These are phyloP conservation scores for Chaitophorus viminalis DNA, from an alignment of 2,888 invertebrate genomes.

Conservation along the genomic window DNA sequence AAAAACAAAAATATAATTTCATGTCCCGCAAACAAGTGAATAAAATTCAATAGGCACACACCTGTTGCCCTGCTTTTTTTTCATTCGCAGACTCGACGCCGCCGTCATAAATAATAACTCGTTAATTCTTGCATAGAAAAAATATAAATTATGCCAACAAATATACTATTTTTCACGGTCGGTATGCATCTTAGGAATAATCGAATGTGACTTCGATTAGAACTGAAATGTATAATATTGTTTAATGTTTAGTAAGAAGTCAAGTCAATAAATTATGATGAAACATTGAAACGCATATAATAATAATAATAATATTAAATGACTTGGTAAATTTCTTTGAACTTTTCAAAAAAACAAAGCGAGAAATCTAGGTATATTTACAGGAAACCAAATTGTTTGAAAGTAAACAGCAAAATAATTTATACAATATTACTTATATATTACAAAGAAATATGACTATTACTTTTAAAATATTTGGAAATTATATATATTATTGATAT, in stretches of 20 bases:
- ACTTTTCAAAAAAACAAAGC: too few species aligned
- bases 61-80: conserved; percentile 22
- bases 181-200: neutral
- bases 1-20: neutral
- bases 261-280: too few species aligned
- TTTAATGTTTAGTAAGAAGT: neutral
- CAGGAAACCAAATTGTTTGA: too few species aligned
- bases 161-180: neutral
- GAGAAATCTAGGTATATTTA: too few species aligned
- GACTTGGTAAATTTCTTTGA: too few species aligned
- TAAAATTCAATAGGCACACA: conserved; percentile 31
- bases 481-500: too few species aligned
- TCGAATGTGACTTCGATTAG: neutral
- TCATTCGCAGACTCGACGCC: neutral
- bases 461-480: too few species aligned
- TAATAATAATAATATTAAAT: neutral
- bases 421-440: too few species aligned
- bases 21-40: conserved; percentile 10
- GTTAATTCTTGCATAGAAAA: conserved; percentile 4
- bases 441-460: too few species aligned
- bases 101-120: conserved; percentile 5
- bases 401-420: too few species aligned
- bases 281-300: too few species aligned
- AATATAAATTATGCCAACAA: neutral
- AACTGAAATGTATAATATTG: neutral